phyloP scores from a whole-genome alignment of 2,888 invertebrate species.

The Rhagophthalmus giganteus region DNA sequence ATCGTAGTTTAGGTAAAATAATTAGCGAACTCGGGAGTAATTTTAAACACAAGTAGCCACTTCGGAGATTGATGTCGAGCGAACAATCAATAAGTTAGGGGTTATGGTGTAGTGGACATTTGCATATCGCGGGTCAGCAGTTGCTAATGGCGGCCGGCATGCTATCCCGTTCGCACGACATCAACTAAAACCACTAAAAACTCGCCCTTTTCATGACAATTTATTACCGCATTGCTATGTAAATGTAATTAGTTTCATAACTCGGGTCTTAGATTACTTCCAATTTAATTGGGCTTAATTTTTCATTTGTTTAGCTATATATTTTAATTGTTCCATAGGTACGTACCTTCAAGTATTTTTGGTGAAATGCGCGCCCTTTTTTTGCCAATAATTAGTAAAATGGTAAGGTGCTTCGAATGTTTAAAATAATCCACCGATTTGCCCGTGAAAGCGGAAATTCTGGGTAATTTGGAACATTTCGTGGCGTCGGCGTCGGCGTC shows the following conservation, averaged over 20 bases:
- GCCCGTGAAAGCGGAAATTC: no score
- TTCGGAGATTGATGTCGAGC: slow-evolving; percentile 2
- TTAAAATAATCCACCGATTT: no score
- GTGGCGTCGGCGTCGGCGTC: no score
- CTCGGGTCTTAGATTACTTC: slow-evolving; percentile 20
- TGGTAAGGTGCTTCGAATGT: no score
- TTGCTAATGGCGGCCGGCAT: slow-evolving; percentile 47
- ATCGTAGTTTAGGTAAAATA: no score
- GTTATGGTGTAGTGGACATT: slow-evolving; percentile 41
- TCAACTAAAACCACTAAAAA: slow-evolving; percentile 45
- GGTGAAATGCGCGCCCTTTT: not conserved
- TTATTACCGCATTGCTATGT: slow-evolving; percentile 47
- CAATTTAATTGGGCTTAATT: slow-evolving; percentile 9
- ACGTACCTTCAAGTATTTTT: not conserved
- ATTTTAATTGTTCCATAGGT: not conserved
- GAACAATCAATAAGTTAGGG: slow-evolving; percentile 44
- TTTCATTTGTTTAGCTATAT: not conserved
- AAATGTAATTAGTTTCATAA: slow-evolving; percentile 47
- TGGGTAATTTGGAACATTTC: no score
- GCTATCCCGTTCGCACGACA: slow-evolving; percentile 47
- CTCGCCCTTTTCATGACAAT: slow-evolving; percentile 46
- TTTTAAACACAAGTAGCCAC: not conserved
- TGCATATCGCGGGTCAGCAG: slow-evolving; percentile 49
- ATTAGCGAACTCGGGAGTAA: not conserved
- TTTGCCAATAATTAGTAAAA: no score